phyloP scores from a whole-genome alignment of 1,140 invertebrate genomes.

The Dufourea novaeangliae region DNA sequence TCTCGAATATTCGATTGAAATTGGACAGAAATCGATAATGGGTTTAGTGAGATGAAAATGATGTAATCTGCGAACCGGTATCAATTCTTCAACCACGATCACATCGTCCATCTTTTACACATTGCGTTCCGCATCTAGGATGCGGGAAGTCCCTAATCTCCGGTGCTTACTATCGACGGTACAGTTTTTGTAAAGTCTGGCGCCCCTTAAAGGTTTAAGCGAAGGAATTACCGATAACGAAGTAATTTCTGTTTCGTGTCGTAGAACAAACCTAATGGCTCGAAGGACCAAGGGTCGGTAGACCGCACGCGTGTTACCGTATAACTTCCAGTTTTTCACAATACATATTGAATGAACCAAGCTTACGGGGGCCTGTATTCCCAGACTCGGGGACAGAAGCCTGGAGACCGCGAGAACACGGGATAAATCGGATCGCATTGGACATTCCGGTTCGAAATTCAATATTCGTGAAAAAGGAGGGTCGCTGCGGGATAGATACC shows the following conservation, averaged over 20 bases:
- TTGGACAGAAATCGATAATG: neutral
- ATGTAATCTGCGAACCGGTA: neutral
- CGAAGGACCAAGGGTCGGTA: neutral
- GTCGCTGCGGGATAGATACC: constrained; percentile 20
- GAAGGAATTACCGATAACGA: no score
- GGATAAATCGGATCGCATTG: constrained; percentile 56
- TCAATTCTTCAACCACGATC: neutral
- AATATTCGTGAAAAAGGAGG: constrained; percentile 52
- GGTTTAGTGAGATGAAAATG: neutral
- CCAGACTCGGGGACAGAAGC: neutral
- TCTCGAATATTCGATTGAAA: neutral
- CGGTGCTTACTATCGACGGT: no score
- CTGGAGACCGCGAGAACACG: neutral
- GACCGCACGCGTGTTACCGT: constrained; percentile 28
- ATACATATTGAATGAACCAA: constrained; percentile 33
- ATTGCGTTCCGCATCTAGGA: no score
- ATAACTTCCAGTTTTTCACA: constrained; percentile 52
- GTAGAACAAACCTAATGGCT: constrained; percentile 7
- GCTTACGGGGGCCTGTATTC: neutral
- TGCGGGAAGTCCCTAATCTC: no score
- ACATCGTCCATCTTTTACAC: neutral
- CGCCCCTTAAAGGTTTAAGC: no score
- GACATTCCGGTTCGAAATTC: constrained; percentile 50
- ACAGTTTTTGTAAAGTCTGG: no score
- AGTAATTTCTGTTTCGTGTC: neutral